These are phyloP conservation scores for Plodia interpunctella DNA, from an alignment of 1,140 invertebrate species.

Conservation along the genomic window DNA sequence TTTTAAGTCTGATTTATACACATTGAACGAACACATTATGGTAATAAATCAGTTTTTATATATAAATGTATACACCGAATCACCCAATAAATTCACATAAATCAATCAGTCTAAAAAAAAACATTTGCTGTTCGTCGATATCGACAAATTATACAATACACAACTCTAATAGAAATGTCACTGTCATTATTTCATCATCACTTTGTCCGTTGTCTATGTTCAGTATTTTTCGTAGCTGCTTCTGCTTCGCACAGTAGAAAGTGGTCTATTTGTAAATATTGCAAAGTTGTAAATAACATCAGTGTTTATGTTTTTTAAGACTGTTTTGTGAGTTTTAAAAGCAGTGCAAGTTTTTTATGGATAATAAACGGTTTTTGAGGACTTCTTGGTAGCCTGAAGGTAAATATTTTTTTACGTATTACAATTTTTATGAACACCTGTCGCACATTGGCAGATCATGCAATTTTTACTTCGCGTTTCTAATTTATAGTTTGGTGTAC, in stretches of 20 bases:
- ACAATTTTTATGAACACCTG: conserved; percentile 29
- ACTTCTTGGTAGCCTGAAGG: conserved; percentile 33
- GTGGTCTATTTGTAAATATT: conserved; percentile 71
- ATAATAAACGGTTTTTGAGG: conserved; percentile 25
- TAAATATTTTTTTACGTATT: conserved; percentile 26
- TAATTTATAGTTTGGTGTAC: too few relatives aligned
- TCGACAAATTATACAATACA: background rate
- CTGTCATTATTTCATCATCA: conserved; percentile 16
- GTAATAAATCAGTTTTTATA: too few relatives aligned
- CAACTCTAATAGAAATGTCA: background rate
- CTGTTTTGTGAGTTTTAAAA: conserved; percentile 26
- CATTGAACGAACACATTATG: too few relatives aligned
- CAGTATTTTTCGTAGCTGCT: conserved; percentile 33
- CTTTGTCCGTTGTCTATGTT: conserved; percentile 41
- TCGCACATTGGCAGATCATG: conserved; percentile 8
- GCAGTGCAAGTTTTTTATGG: conserved; percentile 50
- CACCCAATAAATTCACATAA: too few relatives aligned
- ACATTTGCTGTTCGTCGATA: background rate
- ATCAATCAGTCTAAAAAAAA: too few relatives aligned
- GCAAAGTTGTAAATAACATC: conserved; percentile 50
- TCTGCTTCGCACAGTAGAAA: conserved; percentile 48
- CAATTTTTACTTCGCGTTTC: background rate
- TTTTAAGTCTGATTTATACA: too few relatives aligned
- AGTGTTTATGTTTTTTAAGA: conserved; percentile 26
- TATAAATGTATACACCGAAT: too few relatives aligned